phyloP scores from a whole-genome alignment of 2,888 invertebrate genomes.

The Cancer borealis region DNA sequence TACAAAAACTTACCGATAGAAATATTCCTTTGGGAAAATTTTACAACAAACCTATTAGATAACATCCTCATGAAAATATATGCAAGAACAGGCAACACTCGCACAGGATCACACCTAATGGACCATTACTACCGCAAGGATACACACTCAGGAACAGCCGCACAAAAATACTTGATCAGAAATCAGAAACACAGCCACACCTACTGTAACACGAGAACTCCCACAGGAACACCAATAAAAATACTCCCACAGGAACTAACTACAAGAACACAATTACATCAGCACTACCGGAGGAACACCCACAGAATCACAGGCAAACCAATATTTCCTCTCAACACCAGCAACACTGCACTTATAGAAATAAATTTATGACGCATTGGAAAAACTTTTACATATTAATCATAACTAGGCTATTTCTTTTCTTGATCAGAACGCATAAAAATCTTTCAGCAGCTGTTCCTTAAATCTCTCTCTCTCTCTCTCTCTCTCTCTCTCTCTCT shows the following conservation, averaged over 20 bases:
- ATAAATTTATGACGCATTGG: too few relatives aligned
- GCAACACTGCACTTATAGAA: not conserved
- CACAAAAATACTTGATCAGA: too few relatives aligned
- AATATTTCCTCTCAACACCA: not conserved
- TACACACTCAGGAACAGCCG: not conserved
- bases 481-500: conserved; percentile 4
- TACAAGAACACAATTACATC: not conserved
- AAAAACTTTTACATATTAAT: too few relatives aligned
- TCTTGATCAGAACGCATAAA: not conserved
- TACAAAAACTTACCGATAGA: too few relatives aligned
- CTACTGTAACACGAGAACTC: not conserved
- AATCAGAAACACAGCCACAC: too few relatives aligned
- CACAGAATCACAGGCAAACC: not conserved
- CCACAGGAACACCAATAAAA: too few relatives aligned
- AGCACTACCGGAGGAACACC: not conserved
- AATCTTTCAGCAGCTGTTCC: too few relatives aligned
- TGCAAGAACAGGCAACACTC: not conserved
- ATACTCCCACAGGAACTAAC: not conserved
- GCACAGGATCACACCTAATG: not conserved
- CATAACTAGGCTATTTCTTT: not conserved
- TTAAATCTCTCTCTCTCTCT: not conserved
- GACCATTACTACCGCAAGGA: not conserved
- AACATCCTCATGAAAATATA: too few relatives aligned
- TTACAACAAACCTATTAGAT: not conserved
- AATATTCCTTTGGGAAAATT: too few relatives aligned